Evolutionary conservation across 1,140 invertebrate species (phyloP).

Genomic region (Drosophila serrata): DNA sequence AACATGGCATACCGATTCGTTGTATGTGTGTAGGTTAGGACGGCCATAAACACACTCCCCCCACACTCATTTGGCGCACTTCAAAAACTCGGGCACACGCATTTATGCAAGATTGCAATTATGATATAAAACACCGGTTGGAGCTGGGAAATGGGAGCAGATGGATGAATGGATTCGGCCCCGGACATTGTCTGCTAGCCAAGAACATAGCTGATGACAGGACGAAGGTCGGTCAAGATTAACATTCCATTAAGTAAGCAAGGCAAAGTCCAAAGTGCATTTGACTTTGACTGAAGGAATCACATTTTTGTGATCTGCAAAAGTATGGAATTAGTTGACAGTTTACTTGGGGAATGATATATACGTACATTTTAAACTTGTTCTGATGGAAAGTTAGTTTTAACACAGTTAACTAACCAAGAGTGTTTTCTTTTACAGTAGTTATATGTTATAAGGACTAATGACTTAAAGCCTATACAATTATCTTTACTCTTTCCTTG

Average conservation of each 20-base stretch:
- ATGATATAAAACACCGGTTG: constrained; percentile 75
- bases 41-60: constrained; percentile 1
- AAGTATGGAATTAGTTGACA: background rate
- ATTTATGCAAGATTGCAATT: constrained; percentile 81
- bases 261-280: background rate
- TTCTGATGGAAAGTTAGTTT: background rate
- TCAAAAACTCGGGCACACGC: constrained; percentile 59
- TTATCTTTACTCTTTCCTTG: background rate
- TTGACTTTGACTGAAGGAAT: background rate
- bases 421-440: too few species aligned
- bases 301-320: background rate
- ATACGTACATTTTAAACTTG: background rate
- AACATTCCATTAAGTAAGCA: constrained; percentile 18
- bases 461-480: background rate
- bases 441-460: too few species aligned
- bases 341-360: background rate
- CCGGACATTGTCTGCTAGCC: constrained; percentile 24
- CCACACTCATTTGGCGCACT: constrained; percentile 35
- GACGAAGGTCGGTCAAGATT: constrained; percentile 35
- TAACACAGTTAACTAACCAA: too few species aligned
- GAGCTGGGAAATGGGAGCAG: constrained; percentile 29
- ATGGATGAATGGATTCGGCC: constrained; percentile 21
- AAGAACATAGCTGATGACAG: constrained; percentile 44
- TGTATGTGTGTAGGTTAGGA: background rate
- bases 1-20: constrained; percentile 49